Evolutionary conservation across 1,140 invertebrate species (phyloP).

Genomic region (Pantala flavescens): DNA sequence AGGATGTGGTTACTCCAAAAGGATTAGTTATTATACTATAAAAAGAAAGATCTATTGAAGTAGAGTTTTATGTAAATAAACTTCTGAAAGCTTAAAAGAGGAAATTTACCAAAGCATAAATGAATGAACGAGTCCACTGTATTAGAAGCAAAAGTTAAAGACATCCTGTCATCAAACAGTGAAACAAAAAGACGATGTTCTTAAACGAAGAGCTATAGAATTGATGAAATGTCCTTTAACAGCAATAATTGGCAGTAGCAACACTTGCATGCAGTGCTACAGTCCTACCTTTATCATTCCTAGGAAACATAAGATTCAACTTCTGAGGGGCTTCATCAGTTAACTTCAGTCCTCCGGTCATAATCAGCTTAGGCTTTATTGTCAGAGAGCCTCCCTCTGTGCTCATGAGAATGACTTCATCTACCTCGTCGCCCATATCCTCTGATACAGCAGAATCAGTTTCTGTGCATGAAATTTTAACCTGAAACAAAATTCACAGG

Average conservation of each 20-base stretch:
- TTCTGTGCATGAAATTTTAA: background rate
- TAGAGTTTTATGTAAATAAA: background rate
- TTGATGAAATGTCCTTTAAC: no score
- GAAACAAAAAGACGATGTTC: no score
- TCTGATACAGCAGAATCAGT: background rate
- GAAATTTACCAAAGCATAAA: background rate
- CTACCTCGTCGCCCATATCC: background rate
- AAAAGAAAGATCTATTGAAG: background rate
- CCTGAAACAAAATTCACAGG: background rate
- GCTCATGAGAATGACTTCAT: slow-evolving; percentile 31
- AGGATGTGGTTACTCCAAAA: background rate
- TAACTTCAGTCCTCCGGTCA: slow-evolving; percentile 45
- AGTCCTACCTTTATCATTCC: background rate
- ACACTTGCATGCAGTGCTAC: no score
- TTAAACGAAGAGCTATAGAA: no score
- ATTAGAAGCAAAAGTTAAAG: background rate
- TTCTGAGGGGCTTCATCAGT: slow-evolving; percentile 54
- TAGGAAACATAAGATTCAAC: background rate
- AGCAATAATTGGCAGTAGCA: no score
- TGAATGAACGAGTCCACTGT: background rate
- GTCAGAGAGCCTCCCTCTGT: slow-evolving; percentile 37
- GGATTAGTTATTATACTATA: background rate
- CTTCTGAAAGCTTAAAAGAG: background rate
- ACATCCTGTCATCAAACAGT: background rate
- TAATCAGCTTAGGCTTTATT: slow-evolving; percentile 37